phyloP scores from a whole-genome alignment of 2,888 invertebrate species.

The Diploptera punctata region DNA sequence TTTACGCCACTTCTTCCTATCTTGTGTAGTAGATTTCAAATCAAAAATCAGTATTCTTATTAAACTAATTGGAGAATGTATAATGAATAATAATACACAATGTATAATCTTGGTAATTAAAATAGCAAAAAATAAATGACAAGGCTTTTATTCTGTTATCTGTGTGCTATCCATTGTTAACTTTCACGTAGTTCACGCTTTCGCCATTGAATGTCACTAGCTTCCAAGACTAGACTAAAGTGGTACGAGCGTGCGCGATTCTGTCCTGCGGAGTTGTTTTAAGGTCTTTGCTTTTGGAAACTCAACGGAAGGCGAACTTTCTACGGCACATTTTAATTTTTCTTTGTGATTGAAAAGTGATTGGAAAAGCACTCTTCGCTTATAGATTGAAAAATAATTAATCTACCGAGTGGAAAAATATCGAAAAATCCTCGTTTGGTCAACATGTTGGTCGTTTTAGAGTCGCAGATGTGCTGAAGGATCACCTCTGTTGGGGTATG shows the following conservation, averaged over 20 bases:
- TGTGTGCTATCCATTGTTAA: constrained; percentile 17
- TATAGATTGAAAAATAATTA: not conserved
- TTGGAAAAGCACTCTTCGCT: not conserved
- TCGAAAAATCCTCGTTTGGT: not conserved
- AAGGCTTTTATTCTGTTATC: too few species aligned
- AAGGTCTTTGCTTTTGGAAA: constrained; percentile 26
- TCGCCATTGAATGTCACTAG: constrained; percentile 26
- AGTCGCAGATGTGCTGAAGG: constrained; percentile 35
- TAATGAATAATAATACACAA: too few species aligned
- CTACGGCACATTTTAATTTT: constrained; percentile 20
- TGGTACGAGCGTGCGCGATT: constrained; percentile 28
- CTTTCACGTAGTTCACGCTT: constrained; percentile 1
- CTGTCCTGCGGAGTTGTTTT: constrained; percentile 16
- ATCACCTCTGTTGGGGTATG: constrained; percentile 39
- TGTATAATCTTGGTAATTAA: too few species aligned
- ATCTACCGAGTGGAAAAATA: constrained; percentile 1
- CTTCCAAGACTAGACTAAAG: not conserved
- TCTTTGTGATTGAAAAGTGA: constrained; percentile 15
- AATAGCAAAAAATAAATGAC: too few species aligned
- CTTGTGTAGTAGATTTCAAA: too few species aligned
- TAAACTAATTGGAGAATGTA: too few species aligned
- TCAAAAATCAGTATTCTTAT: too few species aligned
- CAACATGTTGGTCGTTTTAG: constrained; percentile 21
- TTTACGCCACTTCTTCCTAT: too few species aligned
- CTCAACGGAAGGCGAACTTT: constrained; percentile 21